A percentile compares a stretch with the other conserved stretches of the same genome.
Evolutionary conservation across 2,888 invertebrate genomes (phyloP).

Genomic region (Schrankia costaestrigalis): DNA sequence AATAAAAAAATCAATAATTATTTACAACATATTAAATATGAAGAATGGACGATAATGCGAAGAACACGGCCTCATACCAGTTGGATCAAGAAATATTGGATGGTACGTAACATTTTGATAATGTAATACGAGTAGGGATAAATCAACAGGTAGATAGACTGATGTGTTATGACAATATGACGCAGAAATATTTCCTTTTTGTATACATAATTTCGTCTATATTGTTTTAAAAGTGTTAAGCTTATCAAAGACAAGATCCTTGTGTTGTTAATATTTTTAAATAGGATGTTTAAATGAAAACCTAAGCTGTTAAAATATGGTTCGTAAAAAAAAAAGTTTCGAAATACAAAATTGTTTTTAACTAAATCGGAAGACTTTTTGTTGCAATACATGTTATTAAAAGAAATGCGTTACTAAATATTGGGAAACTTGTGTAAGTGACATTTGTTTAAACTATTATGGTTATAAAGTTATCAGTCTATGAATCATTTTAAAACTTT

Average conservation of each 20-base stretch:
- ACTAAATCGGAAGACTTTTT: no score
- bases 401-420: no score
- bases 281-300: not conserved
- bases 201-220: constrained; percentile 23
- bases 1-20: constrained; percentile 47
- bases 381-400: no score
- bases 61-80: constrained; percentile 69
- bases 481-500: constrained; percentile 11
- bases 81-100: constrained; percentile 75
- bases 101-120: constrained; percentile 54
- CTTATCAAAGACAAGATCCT: no score
- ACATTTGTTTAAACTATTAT: no score
- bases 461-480: no score
- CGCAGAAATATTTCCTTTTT: constrained; percentile 32
- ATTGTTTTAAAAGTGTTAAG: no score
- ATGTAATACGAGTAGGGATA: constrained; percentile 23
- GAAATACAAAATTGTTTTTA: no score
- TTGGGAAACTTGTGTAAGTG: no score
- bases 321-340: not conserved
- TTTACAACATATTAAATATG: constrained; percentile 65
- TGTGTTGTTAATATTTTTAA: not conserved
- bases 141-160: constrained; percentile 36
- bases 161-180: constrained; percentile 37
- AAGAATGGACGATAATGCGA: constrained; percentile 78
- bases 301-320: not conserved